phyloP scores from a whole-genome alignment of 2,888 invertebrate species.

The Sarcophaga rosellei region DNA sequence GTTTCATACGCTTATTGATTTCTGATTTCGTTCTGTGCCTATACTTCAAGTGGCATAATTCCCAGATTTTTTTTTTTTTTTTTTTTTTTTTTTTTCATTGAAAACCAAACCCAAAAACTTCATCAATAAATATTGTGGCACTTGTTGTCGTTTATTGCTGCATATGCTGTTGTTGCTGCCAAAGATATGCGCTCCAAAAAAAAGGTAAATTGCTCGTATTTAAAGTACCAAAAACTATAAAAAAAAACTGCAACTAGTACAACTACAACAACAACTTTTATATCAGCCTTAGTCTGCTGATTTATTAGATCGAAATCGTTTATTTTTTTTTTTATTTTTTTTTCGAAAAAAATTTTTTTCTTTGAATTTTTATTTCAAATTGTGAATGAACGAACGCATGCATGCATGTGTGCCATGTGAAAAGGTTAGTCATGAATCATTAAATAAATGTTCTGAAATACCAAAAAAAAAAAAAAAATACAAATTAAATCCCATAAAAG shows the following conservation, averaged over 20 bases:
- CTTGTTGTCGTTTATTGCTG: conserved; percentile 18
- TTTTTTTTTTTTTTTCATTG: conserved; percentile 8
- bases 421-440: conserved; percentile 52
- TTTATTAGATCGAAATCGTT: conserved; percentile 37
- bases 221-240: conserved; percentile 30
- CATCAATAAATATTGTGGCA: conserved; percentile 38
- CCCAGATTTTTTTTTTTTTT: background rate
- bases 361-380: background rate
- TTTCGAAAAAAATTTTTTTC: background rate
- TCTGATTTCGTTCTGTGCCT: background rate
- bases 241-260: background rate
- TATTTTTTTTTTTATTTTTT: background rate
- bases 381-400: background rate
- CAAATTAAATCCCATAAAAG: too few relatives aligned
- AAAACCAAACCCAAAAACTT: conserved; percentile 63
- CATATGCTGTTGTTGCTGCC: conserved; percentile 5
- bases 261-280: background rate
- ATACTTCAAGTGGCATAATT: background rate
- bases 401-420: conserved; percentile 33
- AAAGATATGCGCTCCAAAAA: background rate
- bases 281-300: conserved; percentile 41
- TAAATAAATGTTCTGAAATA: conserved; percentile 15
- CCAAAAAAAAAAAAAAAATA: background rate
- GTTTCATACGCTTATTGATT: background rate
- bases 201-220: conserved; percentile 38